A percentile compares a stretch with the other conserved stretches of the same genome.
Conservation (phyloP, 2,113 vertebrate genomes). For the Malurus alboscapulatus region DNA sequence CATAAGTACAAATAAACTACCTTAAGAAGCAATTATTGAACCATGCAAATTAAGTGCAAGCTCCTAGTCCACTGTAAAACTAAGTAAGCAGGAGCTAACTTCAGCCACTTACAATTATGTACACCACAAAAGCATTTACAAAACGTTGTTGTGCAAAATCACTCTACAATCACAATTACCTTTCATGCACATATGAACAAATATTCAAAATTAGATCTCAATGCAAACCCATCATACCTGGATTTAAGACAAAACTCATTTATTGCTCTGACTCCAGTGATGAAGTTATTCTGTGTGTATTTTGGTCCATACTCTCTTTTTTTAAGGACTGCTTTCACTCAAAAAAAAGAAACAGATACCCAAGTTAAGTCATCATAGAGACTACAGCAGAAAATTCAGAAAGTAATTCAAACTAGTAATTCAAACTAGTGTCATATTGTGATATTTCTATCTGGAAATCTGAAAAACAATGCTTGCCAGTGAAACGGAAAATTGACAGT, state of each 20-base stretch:
- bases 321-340: slow-evolving; percentile 96
- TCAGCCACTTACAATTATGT: background rate
- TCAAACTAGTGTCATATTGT: background rate
- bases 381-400: background rate
- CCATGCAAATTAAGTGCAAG: background rate
- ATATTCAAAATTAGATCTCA: background rate
- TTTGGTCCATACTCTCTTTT: slow-evolving; percentile 96
- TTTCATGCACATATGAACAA: background rate
- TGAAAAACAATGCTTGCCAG: background rate
- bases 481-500: background rate
- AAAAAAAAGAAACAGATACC: slow-evolving; percentile 34
- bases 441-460: background rate
- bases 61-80: background rate
- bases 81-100: background rate
- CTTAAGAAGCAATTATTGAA: background rate
- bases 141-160: background rate
- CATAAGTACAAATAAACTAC: background rate
- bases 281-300: slow-evolving; percentile 98
- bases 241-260: slow-evolving; percentile 98
- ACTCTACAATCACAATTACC: background rate
- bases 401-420: background rate
- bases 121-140: background rate
- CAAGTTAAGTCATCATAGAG: background rate
- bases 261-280: slow-evolving; percentile 96
- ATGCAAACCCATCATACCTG: slow-evolving; percentile 77